These are phyloP conservation scores for Agrochola litura DNA, from an alignment of 2,888 invertebrate species.

Conservation along the genomic window DNA sequence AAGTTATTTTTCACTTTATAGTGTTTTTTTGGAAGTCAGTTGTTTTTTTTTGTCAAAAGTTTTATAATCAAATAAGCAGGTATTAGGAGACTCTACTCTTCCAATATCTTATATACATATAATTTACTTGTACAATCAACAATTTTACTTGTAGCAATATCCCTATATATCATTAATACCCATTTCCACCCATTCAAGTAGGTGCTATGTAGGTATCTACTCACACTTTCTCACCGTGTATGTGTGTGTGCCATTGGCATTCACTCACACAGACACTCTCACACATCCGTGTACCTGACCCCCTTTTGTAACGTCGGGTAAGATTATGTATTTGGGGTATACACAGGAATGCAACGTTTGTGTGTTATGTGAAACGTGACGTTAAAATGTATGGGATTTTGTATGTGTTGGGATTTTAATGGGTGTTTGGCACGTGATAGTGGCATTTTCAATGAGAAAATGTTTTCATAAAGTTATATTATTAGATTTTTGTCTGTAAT, in stretches of 20 bases:
- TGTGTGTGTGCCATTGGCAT: constrained; percentile 71
- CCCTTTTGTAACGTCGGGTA: constrained; percentile 67
- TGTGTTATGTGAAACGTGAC: constrained; percentile 39
- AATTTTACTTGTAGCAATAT: neutral
- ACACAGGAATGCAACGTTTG: constrained; percentile 69
- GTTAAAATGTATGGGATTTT: constrained; percentile 31
- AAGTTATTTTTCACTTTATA: too few species aligned
- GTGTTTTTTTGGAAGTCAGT: too few species aligned
- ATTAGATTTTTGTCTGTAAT: neutral
- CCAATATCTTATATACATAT: too few species aligned
- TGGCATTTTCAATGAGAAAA: neutral
- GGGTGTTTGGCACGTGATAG: neutral
- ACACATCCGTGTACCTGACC: constrained; percentile 64
- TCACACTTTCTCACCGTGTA: constrained; percentile 59
- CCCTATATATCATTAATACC: neutral
- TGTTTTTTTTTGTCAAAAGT: too few species aligned
- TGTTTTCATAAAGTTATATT: neutral
- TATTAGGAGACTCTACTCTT: too few species aligned
- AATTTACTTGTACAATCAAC: too few species aligned
- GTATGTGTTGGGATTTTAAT: neutral
- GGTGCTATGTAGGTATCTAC: constrained; percentile 19
- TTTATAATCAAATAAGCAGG: too few species aligned
- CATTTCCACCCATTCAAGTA: constrained; percentile 38
- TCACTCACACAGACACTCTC: constrained; percentile 54
- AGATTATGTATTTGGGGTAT: constrained; percentile 81